Conservation (phyloP, 2,888 invertebrate genomes). For the Xestia sexstrigata region DNA sequence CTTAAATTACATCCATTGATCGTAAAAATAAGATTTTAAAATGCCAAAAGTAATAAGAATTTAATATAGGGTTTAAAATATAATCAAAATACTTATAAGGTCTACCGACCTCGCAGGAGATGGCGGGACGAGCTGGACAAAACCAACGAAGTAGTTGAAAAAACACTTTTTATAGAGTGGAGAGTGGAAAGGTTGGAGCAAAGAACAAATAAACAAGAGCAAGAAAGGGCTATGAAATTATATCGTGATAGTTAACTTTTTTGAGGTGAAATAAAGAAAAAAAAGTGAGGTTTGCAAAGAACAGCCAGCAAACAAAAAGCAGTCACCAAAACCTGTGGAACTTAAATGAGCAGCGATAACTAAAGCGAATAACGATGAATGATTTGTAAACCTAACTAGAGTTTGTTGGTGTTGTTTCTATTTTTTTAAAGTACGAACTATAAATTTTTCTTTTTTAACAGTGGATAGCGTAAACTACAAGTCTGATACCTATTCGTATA, state of each 20-base stretch:
- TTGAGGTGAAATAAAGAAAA: not conserved
- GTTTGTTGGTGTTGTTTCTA: not conserved
- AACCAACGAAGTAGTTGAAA: not conserved
- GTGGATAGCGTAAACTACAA: not conserved
- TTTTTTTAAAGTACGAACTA: not conserved
- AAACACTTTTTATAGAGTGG: not conserved
- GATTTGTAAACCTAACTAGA: not conserved
- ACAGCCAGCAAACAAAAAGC: not conserved
- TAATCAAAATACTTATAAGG: not conserved
- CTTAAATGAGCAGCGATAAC: not conserved
- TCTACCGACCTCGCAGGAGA: too few species aligned
- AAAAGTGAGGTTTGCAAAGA: not conserved
- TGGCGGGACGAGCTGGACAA: too few species aligned
- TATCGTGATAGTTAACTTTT: not conserved
- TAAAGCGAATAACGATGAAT: not conserved
- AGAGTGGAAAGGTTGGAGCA: not conserved
- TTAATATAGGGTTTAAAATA: not conserved
- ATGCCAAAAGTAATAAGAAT: too few species aligned
- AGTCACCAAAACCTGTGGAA: not conserved
- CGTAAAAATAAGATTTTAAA: too few species aligned
- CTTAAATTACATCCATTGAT: too few species aligned
- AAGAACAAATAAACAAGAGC: not conserved
- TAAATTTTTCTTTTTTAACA: not conserved
- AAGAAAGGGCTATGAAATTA: not conserved
- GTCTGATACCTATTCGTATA: slow-evolving; percentile 24